Base-by-base conservation (phyloP, 2,888 invertebrate genomes). In the Linnaemya tessellans region DNA sequence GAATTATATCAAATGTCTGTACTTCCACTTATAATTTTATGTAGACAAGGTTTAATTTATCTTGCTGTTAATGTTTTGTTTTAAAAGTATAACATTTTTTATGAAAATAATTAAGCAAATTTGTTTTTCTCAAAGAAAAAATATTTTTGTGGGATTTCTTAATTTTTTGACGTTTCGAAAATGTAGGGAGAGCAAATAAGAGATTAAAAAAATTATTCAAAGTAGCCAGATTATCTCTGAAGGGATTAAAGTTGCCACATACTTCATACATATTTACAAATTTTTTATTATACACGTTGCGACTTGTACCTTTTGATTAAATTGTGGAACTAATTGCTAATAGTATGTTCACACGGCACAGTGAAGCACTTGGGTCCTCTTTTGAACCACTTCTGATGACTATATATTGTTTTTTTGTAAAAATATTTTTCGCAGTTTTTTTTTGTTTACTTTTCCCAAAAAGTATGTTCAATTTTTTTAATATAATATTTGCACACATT, bases 31-130 rank as follows among this genome's bases (percentile, higher is more conserved):
- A 41, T 41, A 30, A 22, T 20, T 62, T 73, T 30, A 18, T n/a
- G 15, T 35, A 11, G 1, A 35, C 64, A 75, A 79, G 70, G 68
- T 30, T 49, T 22, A 9, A 8, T 25, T 38, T 43, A 9, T 84
- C 70, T 68, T 60, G 38, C 46, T 58, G 22, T 62, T 46, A 1
- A 22, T 38, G 25, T 60, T 54, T 67, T 71, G 8, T 60, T 49
- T 75, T 73, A 84, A 43, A 80, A 73, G 15, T 22, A 51, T 22
- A 80, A 43, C 80, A 86, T 84, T 70, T 86, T 83, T 54, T 2
- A 0, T 22, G 43, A 49, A 54, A 78, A n/a, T 78, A 38, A 58
- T 30, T 15, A 2, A 43, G 25, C 65, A 80, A 77, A 73, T 70
- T 62, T 0, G 8, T 80, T 80, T 46, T 71, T 43, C n/a, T 30